Base-by-base conservation (phyloP, 1,140 invertebrate species). In the Anoplophora glabripennis region DNA sequence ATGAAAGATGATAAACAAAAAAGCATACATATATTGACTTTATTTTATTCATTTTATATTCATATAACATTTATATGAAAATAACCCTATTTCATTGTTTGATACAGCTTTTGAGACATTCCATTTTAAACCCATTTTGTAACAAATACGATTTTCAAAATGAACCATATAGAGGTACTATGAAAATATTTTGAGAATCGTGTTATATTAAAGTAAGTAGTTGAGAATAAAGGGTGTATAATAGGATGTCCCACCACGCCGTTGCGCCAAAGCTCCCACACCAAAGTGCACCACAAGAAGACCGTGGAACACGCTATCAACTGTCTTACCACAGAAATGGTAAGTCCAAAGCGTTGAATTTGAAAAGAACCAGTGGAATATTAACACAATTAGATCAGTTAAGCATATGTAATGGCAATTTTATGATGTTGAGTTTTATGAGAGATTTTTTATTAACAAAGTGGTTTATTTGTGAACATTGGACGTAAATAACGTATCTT, bases 261-360 rank as follows among this genome's bases (percentile, higher is more conserved):
- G 17, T 73, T 82, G 58, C 75, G 77, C 14, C 69, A 72, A 58
- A 62, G 61, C 33, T 66, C 66, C 9, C 59, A 62, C 45, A 57
- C 64, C 33, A 54, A 61, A 35, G 44, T 73, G 67, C 76, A 79
- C 53, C 77, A 79, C 68, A 80, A 80, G 67, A 75, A 82, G 59
- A 84, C 83, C 34, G 84, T 86, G 63, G 84, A 86, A 73, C 81
- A 85, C 69, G 84, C 86, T 65, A 81, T 89, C 66, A 88, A 88
- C 74, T 87, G 86, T 77, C 84, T 90, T 70, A 88, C 87, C 60
- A 85, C 84, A 54, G 87, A 89, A 84, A 88, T 89, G 86, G 87
- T 90, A 80, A 86, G 86, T 78, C 42, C 53, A 28, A 72, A 63
- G 33, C 36, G 36, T 37, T 38, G 18, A n/a, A n/a, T n/a, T n/a